These are phyloP conservation scores for Panulirus ornatus DNA, from an alignment of 1,140 invertebrate genomes.

Conservation along the genomic window DNA sequence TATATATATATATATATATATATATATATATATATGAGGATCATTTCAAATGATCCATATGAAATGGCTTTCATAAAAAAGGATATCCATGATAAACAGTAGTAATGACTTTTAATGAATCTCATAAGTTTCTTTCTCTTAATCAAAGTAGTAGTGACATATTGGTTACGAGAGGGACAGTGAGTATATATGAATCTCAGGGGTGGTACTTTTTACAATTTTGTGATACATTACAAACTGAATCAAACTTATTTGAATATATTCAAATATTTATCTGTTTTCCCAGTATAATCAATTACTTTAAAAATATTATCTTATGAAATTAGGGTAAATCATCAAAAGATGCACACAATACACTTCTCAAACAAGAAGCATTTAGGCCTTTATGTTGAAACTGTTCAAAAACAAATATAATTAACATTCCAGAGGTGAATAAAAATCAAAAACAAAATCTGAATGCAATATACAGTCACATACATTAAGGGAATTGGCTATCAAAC, in stretches of 20 bases:
- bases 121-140: neutral
- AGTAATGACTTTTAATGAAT: neutral
- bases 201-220: conserved; percentile 26
- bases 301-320: conserved; percentile 50
- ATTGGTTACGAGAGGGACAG: conserved; percentile 19
- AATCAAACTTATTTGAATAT: conserved; percentile 51
- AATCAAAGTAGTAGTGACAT: conserved; percentile 7
- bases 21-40: conserved; percentile 78
- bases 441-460: conserved; percentile 58
- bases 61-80: conserved; percentile 37
- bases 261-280: conserved; percentile 69
- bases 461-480: conserved; percentile 68
- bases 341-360: conserved; percentile 71
- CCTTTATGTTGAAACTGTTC: conserved; percentile 48
- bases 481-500: conserved; percentile 61
- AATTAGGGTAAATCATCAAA: conserved; percentile 70
- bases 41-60: conserved; percentile 56
- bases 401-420: conserved; percentile 56
- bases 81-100: neutral
- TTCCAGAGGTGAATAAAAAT: conserved; percentile 65
- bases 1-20: too few species aligned
- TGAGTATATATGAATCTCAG: conserved; percentile 17
- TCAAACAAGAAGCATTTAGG: conserved; percentile 69
- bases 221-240: conserved; percentile 18
- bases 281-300: conserved; percentile 47